A percentile compares a stretch with the other conserved stretches of the same genome.
Evolutionary conservation across 2,797 vertebrate species (phyloP).

Genomic region (Phalloptychus januarius): DNA sequence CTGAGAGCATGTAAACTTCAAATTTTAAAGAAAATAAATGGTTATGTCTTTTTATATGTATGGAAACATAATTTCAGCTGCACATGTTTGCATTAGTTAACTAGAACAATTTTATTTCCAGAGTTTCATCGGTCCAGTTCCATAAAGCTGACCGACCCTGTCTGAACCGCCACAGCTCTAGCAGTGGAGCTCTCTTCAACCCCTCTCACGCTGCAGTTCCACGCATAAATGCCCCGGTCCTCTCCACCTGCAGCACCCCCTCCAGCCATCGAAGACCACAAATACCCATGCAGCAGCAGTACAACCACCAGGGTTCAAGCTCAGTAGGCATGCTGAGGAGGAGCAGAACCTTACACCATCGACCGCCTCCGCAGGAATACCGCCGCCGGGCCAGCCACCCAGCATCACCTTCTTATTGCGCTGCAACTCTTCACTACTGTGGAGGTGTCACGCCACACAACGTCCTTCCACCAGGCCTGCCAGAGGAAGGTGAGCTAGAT

Average conservation of each 20-base stretch:
- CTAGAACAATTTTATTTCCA: constrained; percentile 38
- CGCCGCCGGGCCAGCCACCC: constrained; percentile 83
- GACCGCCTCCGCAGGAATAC: constrained; percentile 73
- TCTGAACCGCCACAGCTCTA: constrained; percentile 81
- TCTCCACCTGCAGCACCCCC: constrained; percentile 81
- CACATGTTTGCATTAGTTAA: background rate
- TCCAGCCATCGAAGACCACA: constrained; percentile 77
- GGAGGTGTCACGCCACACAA: constrained; percentile 46
- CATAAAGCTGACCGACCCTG: constrained; percentile 78
- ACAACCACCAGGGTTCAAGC: constrained; percentile 61
- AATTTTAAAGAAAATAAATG: background rate
- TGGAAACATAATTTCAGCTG: background rate
- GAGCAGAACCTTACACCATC: constrained; percentile 81
- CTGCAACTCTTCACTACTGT: constrained; percentile 75
- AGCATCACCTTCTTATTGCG: constrained; percentile 78
- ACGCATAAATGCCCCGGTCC: constrained; percentile 57
- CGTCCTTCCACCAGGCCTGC: constrained; percentile 35
- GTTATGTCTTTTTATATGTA: background rate
- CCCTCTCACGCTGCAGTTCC: constrained; percentile 59
- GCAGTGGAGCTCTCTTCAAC: constrained; percentile 79
- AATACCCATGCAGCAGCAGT: constrained; percentile 61
- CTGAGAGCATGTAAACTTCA: background rate
- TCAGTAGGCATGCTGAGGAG: constrained; percentile 78
- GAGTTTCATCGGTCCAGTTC: constrained; percentile 81
- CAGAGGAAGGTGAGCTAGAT: constrained; percentile 58